These are phyloP conservation scores for Minunthozetes semirufus DNA, from an alignment of 2,888 invertebrate genomes.

Conservation along the genomic window DNA sequence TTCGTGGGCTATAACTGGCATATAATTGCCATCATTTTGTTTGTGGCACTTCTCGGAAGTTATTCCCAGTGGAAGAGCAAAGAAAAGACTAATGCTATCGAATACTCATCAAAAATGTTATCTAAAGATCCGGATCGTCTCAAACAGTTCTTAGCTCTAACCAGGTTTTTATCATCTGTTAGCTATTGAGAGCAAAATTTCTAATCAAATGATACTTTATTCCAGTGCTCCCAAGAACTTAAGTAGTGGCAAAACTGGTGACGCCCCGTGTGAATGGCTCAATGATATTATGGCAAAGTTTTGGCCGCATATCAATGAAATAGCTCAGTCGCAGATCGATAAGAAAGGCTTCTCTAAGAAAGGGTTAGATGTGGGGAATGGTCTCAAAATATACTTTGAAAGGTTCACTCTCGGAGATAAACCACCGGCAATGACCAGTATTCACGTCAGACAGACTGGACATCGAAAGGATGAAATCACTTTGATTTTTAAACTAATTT, in stretches of 20 bases:
- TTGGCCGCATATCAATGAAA: conserved; percentile 24
- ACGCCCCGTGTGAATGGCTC: conserved; percentile 26
- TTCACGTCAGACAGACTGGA: background rate
- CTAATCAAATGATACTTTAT: background rate
- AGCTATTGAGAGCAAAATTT: background rate
- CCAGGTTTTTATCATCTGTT: background rate
- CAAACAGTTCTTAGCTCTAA: background rate
- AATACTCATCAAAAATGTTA: background rate
- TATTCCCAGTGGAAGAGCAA: background rate
- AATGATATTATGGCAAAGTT: conserved; percentile 29
- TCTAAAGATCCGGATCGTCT: conserved; percentile 2
- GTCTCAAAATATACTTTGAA: conserved; percentile 25
- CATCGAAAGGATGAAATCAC: conserved; percentile 28
- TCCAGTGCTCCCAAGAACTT: background rate
- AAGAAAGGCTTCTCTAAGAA: conserved; percentile 10
- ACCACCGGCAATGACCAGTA: conserved; percentile 23
- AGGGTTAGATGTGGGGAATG: conserved; percentile 1
- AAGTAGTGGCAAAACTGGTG: background rate
- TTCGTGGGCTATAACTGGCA: conserved; percentile 6
- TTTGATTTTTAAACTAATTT: conserved; percentile 17
- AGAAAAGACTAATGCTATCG: background rate
- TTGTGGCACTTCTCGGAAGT: background rate
- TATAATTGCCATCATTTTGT: background rate
- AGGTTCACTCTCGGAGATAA: conserved; percentile 34
- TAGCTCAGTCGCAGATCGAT: conserved; percentile 27